Evolutionary conservation across 1,140 invertebrate species (phyloP).

Genomic region (Ephestia elutella): DNA sequence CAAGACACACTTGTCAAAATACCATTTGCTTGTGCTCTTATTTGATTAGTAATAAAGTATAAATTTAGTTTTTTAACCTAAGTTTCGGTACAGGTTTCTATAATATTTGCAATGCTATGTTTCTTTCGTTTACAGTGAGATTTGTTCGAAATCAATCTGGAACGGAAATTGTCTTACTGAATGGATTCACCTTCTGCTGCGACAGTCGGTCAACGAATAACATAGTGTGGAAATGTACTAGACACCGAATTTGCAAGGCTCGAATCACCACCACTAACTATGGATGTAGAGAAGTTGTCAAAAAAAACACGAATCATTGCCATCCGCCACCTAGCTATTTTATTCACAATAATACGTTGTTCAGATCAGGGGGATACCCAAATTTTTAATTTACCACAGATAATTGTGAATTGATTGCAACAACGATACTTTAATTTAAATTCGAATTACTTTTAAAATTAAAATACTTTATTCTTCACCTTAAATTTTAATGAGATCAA

Average conservation of each 20-base stretch:
- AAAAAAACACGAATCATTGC: neutral
- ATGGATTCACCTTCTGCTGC: conserved; percentile 14
- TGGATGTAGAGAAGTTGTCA: conserved; percentile 8
- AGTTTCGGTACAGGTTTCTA: no score
- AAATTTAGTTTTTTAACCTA: no score
- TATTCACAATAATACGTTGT: neutral
- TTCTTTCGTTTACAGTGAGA: neutral
- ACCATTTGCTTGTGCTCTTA: no score
- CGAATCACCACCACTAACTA: conserved; percentile 15
- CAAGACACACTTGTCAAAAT: no score
- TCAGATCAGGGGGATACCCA: conserved; percentile 13
- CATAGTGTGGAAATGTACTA: conserved; percentile 28
- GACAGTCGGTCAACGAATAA: conserved; percentile 3
- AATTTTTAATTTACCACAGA: no score
- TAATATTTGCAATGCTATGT: neutral
- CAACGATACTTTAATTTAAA: no score
- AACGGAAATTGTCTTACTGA: neutral
- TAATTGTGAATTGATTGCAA: no score
- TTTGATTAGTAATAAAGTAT: no score
- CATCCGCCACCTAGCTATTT: neutral
- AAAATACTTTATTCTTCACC: no score
- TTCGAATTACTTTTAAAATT: no score
- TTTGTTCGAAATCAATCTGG: neutral
- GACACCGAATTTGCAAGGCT: conserved; percentile 18
- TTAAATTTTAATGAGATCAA: no score